These are phyloP conservation scores for Lasioglossum marginatum DNA, from an alignment of 2,888 invertebrate genomes.

Conservation along the genomic window DNA sequence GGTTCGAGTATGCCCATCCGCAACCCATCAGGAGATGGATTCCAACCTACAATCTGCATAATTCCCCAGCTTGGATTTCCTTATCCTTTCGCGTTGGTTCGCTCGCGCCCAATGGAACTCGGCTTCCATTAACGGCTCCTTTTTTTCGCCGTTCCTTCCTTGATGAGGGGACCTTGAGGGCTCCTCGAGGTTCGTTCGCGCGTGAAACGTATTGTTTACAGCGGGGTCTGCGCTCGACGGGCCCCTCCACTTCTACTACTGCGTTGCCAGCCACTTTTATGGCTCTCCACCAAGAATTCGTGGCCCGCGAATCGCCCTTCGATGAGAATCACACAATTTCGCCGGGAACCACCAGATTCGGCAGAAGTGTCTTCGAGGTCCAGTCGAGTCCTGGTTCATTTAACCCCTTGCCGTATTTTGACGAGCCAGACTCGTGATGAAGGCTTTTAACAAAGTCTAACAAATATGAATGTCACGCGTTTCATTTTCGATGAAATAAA, in stretches of 20 bases:
- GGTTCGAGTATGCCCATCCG: slow-evolving; percentile 64
- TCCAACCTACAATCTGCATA: slow-evolving; percentile 84
- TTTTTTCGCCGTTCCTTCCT: slow-evolving; percentile 15
- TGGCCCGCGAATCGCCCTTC: background rate
- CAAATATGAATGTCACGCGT: no score
- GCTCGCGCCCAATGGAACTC: slow-evolving; percentile 65
- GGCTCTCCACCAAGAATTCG: background rate
- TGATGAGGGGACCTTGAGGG: slow-evolving; percentile 36
- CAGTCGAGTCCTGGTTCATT: background rate
- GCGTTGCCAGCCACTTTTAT: background rate
- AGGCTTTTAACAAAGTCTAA: no score
- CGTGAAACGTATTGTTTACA: slow-evolving; percentile 38
- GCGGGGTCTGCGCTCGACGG: background rate
- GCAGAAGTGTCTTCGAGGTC: background rate
- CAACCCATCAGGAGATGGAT: slow-evolving; percentile 78
- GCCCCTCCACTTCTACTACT: background rate
- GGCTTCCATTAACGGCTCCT: slow-evolving; percentile 65
- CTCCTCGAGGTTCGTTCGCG: slow-evolving; percentile 10
- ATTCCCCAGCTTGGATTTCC: slow-evolving; percentile 79
- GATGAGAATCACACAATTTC: background rate
- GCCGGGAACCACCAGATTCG: background rate
- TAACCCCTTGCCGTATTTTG: no score
- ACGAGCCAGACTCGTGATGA: no score
- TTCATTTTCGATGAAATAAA: no score
- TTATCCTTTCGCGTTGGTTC: slow-evolving; percentile 73